phyloP scores from a whole-genome alignment of 2,113 vertebrate species.

The Pyrgilauda ruficollis region DNA sequence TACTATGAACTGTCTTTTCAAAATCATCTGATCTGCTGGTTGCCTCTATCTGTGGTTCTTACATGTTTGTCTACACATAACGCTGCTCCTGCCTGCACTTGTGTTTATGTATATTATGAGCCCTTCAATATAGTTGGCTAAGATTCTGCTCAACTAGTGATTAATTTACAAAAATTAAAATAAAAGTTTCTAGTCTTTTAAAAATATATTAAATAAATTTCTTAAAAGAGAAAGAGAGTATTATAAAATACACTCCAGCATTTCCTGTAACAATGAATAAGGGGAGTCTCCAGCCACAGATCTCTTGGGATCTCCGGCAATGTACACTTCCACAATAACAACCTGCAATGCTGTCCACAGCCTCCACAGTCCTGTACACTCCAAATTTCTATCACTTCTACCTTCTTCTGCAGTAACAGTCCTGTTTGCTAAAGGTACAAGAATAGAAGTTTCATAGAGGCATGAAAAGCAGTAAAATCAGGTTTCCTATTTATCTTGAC shows the following conservation, averaged over 20 bases:
- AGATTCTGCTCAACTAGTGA: neutral
- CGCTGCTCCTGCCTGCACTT: neutral
- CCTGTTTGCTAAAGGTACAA: neutral
- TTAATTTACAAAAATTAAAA: neutral
- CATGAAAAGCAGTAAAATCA: neutral
- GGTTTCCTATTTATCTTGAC: neutral
- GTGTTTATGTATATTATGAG: accelerated
- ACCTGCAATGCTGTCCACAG: neutral
- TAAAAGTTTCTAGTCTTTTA: neutral
- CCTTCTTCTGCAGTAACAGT: neutral
- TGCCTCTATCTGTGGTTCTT: neutral
- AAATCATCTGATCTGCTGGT: neutral
- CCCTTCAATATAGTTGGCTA: neutral
- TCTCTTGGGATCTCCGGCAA: neutral
- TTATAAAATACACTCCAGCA: neutral
- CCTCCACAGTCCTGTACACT: neutral
- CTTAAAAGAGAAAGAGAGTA: neutral
- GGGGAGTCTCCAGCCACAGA: neutral
- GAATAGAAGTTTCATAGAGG: neutral
- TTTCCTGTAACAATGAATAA: neutral
- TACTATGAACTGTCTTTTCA: neutral
- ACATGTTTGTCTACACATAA: accelerated
- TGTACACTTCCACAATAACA: accelerated
- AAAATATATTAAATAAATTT: neutral
- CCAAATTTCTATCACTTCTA: neutral